Evolutionary conservation across 1,140 invertebrate species (phyloP).

Genomic region (Dinoponera quadriceps): DNA sequence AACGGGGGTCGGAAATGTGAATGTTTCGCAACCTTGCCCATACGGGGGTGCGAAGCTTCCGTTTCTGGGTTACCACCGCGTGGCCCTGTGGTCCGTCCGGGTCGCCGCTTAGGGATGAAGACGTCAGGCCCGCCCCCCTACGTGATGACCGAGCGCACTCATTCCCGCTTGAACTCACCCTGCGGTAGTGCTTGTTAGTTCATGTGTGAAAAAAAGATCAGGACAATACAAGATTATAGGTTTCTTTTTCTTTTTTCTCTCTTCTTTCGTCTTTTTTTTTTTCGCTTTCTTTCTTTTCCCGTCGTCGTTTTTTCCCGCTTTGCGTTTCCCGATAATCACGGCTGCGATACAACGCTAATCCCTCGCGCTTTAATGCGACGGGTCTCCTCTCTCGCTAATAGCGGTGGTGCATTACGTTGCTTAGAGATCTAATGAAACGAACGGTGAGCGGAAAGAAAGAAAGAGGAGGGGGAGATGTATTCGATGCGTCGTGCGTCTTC

Average conservation of each 20-base stretch:
- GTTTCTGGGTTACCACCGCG: constrained; percentile 86
- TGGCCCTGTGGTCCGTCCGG: constrained; percentile 83
- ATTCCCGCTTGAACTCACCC: constrained; percentile 83
- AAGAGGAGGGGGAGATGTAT: neutral
- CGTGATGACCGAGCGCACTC: constrained; percentile 83
- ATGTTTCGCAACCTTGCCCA: constrained; percentile 89
- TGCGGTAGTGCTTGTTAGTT: constrained; percentile 85
- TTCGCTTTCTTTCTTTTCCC: neutral
- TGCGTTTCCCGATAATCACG: neutral
- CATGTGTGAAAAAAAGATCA: constrained; percentile 72
- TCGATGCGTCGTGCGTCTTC: constrained; percentile 51
- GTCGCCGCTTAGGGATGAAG: constrained; percentile 78
- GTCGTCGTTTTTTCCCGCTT: constrained; percentile 4
- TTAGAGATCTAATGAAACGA: neutral
- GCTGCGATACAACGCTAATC: neutral
- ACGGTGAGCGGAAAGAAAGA: too few species aligned
- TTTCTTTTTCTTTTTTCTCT: constrained; percentile 23
- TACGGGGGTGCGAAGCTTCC: constrained; percentile 90
- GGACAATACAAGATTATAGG: constrained; percentile 74
- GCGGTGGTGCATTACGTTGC: neutral
- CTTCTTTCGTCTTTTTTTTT: constrained; percentile 11
- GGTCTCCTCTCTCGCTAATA: neutral
- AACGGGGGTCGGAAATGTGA: constrained; percentile 78
- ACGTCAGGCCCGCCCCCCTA: constrained; percentile 82
- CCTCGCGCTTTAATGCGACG: neutral